A percentile compares a stretch with the other conserved stretches of the same genome.
phyloP scores from a whole-genome alignment of 2,113 vertebrate species.

The Oxyura jamaicensis region DNA sequence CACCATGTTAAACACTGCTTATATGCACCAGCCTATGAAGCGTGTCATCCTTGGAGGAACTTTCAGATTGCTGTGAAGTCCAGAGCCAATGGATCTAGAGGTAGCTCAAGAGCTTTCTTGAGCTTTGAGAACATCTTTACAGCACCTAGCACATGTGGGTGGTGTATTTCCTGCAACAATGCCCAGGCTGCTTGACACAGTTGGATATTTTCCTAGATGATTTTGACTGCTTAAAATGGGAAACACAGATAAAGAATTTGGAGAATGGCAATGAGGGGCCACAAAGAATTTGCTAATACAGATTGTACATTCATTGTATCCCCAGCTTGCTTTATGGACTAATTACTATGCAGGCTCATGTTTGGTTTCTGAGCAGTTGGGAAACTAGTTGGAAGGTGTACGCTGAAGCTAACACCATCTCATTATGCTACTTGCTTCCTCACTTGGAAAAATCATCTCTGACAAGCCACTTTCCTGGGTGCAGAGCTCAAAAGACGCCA shows the following conservation, averaged over 20 bases:
- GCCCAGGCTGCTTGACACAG: background rate
- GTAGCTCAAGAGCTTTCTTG: background rate
- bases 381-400: constrained; percentile 62
- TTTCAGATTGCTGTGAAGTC: background rate
- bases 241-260: background rate
- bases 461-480: constrained; percentile 84
- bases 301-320: background rate
- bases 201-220: background rate
- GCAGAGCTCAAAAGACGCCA: constrained; percentile 68
- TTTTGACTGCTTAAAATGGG: background rate
- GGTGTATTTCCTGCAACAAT: background rate
- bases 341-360: constrained; percentile 65
- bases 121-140: background rate
- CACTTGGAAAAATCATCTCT: constrained; percentile 81
- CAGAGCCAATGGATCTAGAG: background rate
- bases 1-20: too few species aligned
- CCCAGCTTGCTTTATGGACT: constrained; percentile 6
- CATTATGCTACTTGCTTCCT: constrained; percentile 76
- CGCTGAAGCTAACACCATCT: constrained; percentile 68
- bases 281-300: constrained; percentile 5
- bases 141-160: background rate
- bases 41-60: background rate
- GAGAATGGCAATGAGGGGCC: background rate
- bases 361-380: constrained; percentile 34
- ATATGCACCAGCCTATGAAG: background rate